phyloP scores from a whole-genome alignment of 2,113 vertebrate species.

The Silurus glanis region DNA sequence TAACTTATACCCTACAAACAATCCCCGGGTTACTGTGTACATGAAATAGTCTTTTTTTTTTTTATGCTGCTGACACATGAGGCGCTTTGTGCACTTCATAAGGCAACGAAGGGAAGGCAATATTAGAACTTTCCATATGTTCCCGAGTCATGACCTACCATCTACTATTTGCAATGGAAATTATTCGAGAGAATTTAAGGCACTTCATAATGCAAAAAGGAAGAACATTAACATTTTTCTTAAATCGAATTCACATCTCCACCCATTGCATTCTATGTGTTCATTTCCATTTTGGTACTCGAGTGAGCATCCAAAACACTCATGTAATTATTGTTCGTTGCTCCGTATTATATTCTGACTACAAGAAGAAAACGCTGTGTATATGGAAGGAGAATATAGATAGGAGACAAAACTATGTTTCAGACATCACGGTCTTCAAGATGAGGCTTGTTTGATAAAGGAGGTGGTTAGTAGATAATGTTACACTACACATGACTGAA shows the following conservation, averaged over 20 bases:
- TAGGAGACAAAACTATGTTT: background rate
- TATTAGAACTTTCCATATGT: background rate
- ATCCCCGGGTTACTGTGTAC: background rate
- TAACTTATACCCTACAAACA: background rate
- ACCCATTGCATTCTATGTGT: background rate
- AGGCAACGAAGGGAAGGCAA: background rate
- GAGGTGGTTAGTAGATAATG: conserved; percentile 29
- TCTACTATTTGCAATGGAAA: conserved; percentile 16
- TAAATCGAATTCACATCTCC: background rate
- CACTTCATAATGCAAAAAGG: conserved; percentile 4
- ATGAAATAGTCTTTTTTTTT: background rate
- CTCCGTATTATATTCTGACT: background rate
- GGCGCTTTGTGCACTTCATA: background rate
- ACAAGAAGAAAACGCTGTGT: background rate
- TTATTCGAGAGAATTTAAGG: background rate
- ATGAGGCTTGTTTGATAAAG: conserved; percentile 43
- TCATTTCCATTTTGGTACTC: background rate
- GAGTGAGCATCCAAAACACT: background rate
- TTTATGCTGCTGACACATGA: background rate
- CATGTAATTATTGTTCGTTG: background rate
- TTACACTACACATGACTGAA: background rate
- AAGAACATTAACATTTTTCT: background rate
- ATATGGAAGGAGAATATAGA: conserved; percentile 1
- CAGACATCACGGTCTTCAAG: background rate
- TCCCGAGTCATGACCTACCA: background rate